These are phyloP conservation scores for Rallus crepitans DNA, from an alignment of 2,797 vertebrate species.

Conservation along the genomic window DNA sequence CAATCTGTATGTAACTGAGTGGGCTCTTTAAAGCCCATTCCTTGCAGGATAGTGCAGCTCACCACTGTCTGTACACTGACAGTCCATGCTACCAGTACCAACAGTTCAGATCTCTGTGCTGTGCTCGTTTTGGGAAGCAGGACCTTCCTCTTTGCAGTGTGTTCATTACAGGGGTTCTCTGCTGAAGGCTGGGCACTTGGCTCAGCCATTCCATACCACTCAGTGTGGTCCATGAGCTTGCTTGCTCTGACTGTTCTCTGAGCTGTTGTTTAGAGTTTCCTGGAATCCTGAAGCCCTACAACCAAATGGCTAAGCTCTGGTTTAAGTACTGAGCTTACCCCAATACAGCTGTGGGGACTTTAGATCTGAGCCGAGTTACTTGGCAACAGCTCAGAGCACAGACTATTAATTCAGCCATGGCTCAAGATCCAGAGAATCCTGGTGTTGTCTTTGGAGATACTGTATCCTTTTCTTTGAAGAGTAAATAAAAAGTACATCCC, in stretches of 20 bases:
- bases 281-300: neutral
- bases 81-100: neutral
- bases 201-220: neutral
- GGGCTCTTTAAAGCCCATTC: neutral
- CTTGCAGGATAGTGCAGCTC: neutral
- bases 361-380: neutral
- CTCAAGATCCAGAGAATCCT: neutral
- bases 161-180: rapidly evolving
- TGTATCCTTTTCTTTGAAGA: neutral
- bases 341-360: neutral
- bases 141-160: neutral
- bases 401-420: neutral
- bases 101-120: neutral
- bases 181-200: rapidly evolving
- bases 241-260: neutral
- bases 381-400: neutral
- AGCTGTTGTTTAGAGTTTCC: neutral
- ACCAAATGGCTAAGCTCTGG: neutral
- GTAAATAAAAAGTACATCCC: neutral
- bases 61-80: neutral
- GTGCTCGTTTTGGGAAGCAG: neutral
- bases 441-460: neutral
- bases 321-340: neutral
- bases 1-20: rapidly evolving
- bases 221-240: neutral